These are phyloP conservation scores for Antigone vipio DNA, from an alignment of 2,113 vertebrate species.

Conservation along the genomic window DNA sequence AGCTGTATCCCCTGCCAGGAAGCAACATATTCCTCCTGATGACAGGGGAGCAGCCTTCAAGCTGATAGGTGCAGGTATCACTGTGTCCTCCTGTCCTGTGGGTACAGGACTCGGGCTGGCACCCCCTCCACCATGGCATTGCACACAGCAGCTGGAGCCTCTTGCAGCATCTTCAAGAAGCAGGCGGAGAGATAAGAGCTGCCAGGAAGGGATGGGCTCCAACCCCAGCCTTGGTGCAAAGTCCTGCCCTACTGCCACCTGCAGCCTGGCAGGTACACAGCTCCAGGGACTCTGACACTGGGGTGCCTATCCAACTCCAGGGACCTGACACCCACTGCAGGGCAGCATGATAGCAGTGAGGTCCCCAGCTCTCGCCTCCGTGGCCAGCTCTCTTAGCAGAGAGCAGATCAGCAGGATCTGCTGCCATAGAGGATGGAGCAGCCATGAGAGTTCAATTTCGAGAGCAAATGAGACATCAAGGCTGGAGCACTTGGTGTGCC, in stretches of 20 bases:
- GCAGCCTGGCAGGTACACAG: background rate
- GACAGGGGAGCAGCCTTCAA: background rate
- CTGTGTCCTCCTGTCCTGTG: background rate
- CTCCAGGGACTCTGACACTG: background rate
- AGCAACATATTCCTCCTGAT: accelerated
- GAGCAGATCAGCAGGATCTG: background rate
- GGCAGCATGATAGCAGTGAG: background rate
- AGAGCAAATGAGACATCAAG: accelerated
- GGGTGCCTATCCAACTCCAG: background rate
- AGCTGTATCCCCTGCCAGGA: background rate
- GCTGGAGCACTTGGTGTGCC: background rate
- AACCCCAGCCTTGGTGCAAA: background rate
- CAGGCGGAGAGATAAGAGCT: background rate
- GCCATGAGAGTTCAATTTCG: accelerated
- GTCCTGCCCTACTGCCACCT: background rate
- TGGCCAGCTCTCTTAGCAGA: background rate
- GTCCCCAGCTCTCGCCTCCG: background rate
- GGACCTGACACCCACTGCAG: background rate
- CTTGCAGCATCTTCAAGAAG: background rate
- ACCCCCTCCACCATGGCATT: background rate
- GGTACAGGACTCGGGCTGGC: background rate
- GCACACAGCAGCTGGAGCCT: background rate
- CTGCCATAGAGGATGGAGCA: background rate
- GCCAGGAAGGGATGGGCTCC: background rate
- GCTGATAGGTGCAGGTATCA: background rate